Conservation (phyloP, 2,888 invertebrate genomes). For the Omphaloscelis lunosa region DNA sequence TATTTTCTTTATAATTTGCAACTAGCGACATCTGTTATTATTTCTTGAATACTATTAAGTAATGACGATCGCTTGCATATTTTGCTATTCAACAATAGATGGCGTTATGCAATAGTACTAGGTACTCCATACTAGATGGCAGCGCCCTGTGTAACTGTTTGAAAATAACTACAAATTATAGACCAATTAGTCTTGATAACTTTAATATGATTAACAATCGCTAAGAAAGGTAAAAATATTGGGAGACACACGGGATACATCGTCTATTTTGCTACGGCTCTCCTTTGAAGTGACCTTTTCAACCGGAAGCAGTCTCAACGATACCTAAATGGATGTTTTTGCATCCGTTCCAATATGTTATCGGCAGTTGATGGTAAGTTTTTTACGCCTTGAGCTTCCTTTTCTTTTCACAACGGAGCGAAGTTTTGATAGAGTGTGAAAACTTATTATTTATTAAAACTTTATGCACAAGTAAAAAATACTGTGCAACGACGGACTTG, state of each 20-base stretch:
- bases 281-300: not conserved
- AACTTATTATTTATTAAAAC: not conserved
- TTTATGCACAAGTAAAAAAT: not conserved
- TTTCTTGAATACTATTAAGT: not conserved
- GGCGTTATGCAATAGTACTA: not conserved
- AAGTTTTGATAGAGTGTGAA: not conserved
- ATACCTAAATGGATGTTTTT: not conserved
- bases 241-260: not conserved
- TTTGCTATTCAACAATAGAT: constrained; percentile 38
- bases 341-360: not conserved
- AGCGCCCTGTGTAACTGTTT: not conserved
- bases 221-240: not conserved
- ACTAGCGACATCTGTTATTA: constrained; percentile 36
- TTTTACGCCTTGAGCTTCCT: too few species aligned
- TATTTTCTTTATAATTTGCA: not conserved
- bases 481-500: not conserved
- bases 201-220: not conserved
- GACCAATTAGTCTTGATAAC: not conserved
- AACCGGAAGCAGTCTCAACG: not conserved
- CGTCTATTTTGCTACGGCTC: not conserved
- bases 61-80: rapidly evolving
- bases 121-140: constrained; percentile 56
- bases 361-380: not conserved
- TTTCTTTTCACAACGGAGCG: not conserved
- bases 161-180: too few species aligned